Conservation (phyloP, 2,113 vertebrate species). For the Epinephelus cyanopodus region DNA sequence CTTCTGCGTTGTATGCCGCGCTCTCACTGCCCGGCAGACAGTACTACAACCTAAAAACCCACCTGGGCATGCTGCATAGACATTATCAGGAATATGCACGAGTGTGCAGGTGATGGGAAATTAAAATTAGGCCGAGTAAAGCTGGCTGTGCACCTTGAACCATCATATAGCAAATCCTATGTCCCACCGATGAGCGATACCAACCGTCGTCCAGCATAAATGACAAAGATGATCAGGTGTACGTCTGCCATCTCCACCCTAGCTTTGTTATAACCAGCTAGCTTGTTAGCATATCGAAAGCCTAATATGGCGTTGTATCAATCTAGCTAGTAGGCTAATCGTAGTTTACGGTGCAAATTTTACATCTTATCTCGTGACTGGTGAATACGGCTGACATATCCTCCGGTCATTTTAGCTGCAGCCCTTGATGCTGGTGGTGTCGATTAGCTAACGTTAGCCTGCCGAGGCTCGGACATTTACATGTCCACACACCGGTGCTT, state of each 20-base stretch:
- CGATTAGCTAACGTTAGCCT: constrained; percentile 51
- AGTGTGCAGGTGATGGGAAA: not conserved
- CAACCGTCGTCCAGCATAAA: not conserved
- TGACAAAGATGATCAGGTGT: constrained; percentile 44
- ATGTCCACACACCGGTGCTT: constrained; percentile 22
- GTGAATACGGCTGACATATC: constrained; percentile 13
- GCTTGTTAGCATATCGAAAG: not conserved
- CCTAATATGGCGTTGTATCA: not conserved
- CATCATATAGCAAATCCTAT: not conserved
- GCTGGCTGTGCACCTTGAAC: not conserved
- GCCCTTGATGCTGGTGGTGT: constrained; percentile 21
- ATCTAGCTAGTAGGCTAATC: not conserved
- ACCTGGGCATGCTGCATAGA: constrained; percentile 25
- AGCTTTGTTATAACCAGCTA: constrained; percentile 38
- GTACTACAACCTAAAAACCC: not conserved
- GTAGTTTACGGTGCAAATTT: not conserved
- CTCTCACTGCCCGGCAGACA: constrained; percentile 24
- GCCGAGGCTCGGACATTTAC: constrained; percentile 23
- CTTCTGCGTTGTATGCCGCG: constrained; percentile 36
- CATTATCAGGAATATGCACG: constrained; percentile 16
- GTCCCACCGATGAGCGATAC: not conserved
- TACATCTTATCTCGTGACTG: constrained; percentile 7
- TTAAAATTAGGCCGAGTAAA: not conserved
- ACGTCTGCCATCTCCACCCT: constrained; percentile 39
- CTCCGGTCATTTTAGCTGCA: constrained; percentile 38